Percentiles rank a stretch among this genome's conserved stretches.
Conservation (phyloP, 2,888 invertebrate genomes). For the Acrobasis consociella region DNA sequence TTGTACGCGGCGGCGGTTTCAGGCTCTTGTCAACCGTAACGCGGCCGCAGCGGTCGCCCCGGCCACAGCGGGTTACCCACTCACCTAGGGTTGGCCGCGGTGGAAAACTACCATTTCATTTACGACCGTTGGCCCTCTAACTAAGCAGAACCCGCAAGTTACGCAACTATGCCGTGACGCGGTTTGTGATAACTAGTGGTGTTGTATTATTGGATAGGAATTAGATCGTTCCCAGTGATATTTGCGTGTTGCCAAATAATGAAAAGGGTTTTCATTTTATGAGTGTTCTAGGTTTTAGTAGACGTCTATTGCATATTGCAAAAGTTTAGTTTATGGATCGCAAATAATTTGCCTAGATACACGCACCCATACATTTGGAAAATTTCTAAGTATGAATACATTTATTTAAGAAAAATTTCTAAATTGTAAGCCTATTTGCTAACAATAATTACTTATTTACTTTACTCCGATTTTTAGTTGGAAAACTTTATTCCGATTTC, state of each 20-base stretch:
- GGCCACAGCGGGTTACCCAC: conserved; percentile 33
- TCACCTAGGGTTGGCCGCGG: conserved; percentile 47
- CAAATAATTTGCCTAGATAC: too few relatives aligned
- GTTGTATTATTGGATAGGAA: neutral
- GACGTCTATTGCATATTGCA: too few relatives aligned
- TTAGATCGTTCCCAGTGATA: neutral
- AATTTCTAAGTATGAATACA: too few relatives aligned
- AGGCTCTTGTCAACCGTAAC: conserved; percentile 78
- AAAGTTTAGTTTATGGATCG: too few relatives aligned
- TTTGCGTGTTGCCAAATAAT: neutral
- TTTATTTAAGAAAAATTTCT: too few relatives aligned
- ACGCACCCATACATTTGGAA: too few relatives aligned
- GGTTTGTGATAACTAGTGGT: neutral
- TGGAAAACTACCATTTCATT: conserved; percentile 78
- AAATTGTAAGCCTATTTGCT: too few relatives aligned
- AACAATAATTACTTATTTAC: too few relatives aligned
- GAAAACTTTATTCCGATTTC: too few relatives aligned
- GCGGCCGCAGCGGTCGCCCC: conserved; percentile 51
- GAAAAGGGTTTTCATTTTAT: neutral
- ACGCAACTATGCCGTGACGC: conserved; percentile 61
- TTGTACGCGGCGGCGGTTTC: conserved; percentile 50
- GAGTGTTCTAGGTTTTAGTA: too few relatives aligned
- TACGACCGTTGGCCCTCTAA: conserved; percentile 74
- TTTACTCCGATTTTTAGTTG: too few relatives aligned
- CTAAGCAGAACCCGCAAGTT: conserved; percentile 70